These are phyloP conservation scores for Stomorhina lunata DNA, from an alignment of 2,888 invertebrate genomes.

Conservation along the genomic window DNA sequence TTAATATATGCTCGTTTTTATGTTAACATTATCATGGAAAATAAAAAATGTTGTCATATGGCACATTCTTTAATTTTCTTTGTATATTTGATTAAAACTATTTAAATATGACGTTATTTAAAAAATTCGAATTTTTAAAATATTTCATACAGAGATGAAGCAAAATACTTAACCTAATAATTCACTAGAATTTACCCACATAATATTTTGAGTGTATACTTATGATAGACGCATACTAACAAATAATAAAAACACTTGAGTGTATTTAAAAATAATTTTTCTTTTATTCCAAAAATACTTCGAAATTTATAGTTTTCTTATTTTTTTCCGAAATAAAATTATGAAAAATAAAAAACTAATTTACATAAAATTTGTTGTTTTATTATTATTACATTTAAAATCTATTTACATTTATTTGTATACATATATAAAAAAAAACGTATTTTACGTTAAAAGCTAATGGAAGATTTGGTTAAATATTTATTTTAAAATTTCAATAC, in stretches of 20 bases:
- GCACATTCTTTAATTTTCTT: too few species aligned
- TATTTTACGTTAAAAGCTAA: constrained; percentile 31
- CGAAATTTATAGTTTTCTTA: background rate
- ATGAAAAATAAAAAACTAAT: background rate
- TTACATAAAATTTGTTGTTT: constrained; percentile 1
- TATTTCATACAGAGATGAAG: too few species aligned
- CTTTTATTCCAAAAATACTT: constrained; percentile 44
- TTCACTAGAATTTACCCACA: too few species aligned
- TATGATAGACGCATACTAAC: constrained; percentile 39
- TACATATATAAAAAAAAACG: background rate
- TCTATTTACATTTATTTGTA: too few species aligned
- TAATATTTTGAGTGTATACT: too few species aligned
- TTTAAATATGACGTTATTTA: too few species aligned
- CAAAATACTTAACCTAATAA: too few species aligned
- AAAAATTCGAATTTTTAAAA: too few species aligned
- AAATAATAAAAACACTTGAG: constrained; percentile 39
- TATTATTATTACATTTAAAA: constrained; percentile 25
- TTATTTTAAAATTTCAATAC: constrained; percentile 14
- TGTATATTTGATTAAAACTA: too few species aligned
- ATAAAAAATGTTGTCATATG: too few species aligned
- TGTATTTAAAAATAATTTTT: constrained; percentile 52
- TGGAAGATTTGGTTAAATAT: constrained; percentile 54
- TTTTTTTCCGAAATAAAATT: constrained; percentile 40
- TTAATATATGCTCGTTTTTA: too few species aligned
- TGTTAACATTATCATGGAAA: too few species aligned